phyloP scores from a whole-genome alignment of 2,797 vertebrate genomes.

The Malurus splendens region DNA sequence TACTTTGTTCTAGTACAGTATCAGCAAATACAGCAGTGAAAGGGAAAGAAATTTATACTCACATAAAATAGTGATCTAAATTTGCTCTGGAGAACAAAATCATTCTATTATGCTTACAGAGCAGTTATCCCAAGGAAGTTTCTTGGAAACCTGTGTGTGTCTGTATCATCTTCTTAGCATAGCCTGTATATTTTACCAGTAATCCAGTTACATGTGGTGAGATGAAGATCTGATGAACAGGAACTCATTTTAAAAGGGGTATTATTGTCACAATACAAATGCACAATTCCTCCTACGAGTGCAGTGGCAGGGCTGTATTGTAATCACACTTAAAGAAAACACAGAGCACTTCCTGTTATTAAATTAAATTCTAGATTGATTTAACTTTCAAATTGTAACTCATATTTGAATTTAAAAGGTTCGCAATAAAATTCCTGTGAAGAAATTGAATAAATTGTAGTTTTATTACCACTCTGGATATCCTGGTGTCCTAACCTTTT shows the following conservation, averaged over 20 bases:
- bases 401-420: conserved; percentile 81
- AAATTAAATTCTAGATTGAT: conserved; percentile 75
- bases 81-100: conserved; percentile 31
- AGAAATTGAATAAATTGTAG: conserved; percentile 78
- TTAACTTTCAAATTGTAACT: conserved; percentile 75
- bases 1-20: conserved; percentile 15
- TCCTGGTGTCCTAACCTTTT: conserved; percentile 81
- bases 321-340: conserved; percentile 68
- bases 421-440: conserved; percentile 76
- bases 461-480: conserved; percentile 78
- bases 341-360: conserved; percentile 68
- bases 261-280: conserved; percentile 53
- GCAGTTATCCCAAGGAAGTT: conserved; percentile 29
- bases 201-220: conserved; percentile 53
- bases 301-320: conserved; percentile 43
- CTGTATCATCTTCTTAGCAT: conserved; percentile 26
- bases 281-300: conserved; percentile 56
- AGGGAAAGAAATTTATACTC: conserved; percentile 8
- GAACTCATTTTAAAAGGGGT: conserved; percentile 61
- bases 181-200: conserved; percentile 19
- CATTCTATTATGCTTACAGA: conserved; percentile 5
- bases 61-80: neutral
- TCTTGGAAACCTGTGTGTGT: conserved; percentile 28
- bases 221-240: conserved; percentile 66
- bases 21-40: neutral